Evolutionary conservation across 1,140 invertebrate genomes (phyloP).

Genomic region (Dendrolimus kikuchii): DNA sequence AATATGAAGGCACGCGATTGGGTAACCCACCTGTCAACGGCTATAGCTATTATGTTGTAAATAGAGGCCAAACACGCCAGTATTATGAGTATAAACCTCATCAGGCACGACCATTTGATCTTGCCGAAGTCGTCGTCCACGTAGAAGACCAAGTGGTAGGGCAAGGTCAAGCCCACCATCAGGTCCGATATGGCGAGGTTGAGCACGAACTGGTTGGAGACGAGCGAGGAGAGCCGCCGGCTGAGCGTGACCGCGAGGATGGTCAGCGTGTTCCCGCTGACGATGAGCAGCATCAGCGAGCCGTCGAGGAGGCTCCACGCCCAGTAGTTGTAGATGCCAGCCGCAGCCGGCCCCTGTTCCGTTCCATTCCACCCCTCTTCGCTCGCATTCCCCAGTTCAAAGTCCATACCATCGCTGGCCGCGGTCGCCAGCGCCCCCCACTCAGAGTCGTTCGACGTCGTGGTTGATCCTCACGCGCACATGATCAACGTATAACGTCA

Average conservation of each 20-base stretch:
- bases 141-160: constrained; percentile 83
- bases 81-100: constrained; percentile 80
- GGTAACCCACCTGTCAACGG: constrained; percentile 78
- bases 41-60: constrained; percentile 87
- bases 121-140: constrained; percentile 72
- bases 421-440: constrained; percentile 55
- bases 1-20: background rate
- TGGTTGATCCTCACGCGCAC: constrained; percentile 46
- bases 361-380: constrained; percentile 17
- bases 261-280: constrained; percentile 81
- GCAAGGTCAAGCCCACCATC: constrained; percentile 80
- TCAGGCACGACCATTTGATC: constrained; percentile 75
- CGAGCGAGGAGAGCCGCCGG: constrained; percentile 75
- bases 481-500: constrained; percentile 41
- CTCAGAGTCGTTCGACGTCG: constrained; percentile 51
- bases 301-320: constrained; percentile 77
- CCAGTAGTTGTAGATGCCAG: constrained; percentile 63
- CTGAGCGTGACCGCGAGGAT: constrained; percentile 79
- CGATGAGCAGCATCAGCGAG: constrained; percentile 76
- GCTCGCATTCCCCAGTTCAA: constrained; percentile 50
- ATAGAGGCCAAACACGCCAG: constrained; percentile 84
- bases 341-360: no score
- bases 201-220: constrained; percentile 82
- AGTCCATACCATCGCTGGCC: constrained; percentile 68
- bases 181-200: constrained; percentile 83